Evolutionary conservation across 2,113 vertebrate species (phyloP).

Genomic region (Hylia prasina): DNA sequence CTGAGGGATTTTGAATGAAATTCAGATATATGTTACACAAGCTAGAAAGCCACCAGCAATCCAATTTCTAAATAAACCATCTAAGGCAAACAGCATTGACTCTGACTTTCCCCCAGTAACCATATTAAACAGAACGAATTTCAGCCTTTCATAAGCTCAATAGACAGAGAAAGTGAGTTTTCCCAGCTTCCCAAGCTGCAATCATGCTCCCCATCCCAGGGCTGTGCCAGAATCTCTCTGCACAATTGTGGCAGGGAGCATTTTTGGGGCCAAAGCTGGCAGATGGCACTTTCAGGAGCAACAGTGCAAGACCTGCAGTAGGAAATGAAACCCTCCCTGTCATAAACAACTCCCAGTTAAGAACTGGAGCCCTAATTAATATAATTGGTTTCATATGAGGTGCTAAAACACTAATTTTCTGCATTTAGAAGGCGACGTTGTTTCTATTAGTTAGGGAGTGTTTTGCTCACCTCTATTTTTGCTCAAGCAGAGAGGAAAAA

Average conservation of each 20-base stretch:
- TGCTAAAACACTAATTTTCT: background rate
- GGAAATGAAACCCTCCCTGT: background rate
- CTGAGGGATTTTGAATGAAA: background rate
- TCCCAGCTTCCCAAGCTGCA: background rate
- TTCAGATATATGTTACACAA: background rate
- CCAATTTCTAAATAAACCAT: background rate
- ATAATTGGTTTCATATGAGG: background rate
- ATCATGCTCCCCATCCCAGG: background rate
- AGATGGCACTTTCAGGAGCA: background rate
- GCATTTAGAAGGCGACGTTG: background rate
- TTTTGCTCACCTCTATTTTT: background rate
- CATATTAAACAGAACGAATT: background rate
- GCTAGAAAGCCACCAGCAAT: background rate
- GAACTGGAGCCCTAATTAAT: background rate
- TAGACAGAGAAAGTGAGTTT: background rate
- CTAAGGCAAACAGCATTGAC: background rate
- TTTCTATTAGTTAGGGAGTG: background rate
- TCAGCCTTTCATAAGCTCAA: background rate
- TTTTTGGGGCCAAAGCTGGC: background rate
- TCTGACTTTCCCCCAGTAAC: background rate
- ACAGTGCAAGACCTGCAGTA: background rate
- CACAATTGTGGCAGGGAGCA: accelerated
- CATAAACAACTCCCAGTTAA: background rate
- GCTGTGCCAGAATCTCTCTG: background rate
- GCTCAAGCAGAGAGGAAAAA: background rate